Conservation (phyloP, 2,113 vertebrate genomes). For the human (Homo sapiens) region GRCh38 chr5:9683501-9684000, state of each 20-base stretch:
- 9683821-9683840: not conserved
- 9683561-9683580: not conserved
- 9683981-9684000: not conserved
- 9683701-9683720: not conserved
- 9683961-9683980: not conserved
- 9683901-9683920: not conserved
- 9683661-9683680: not conserved
- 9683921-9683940: not conserved
- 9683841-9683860: not conserved
- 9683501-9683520: not conserved
- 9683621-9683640: conserved; percentile 43
- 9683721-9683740: not conserved
- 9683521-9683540: not conserved
- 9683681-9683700: not conserved
- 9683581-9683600: not conserved
- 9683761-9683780: no score
- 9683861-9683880: not conserved
- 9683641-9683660: not conserved
- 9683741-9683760: not conserved
- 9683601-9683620: not conserved
- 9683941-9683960: not conserved
- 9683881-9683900: no score
- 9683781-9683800: fast-evolving
- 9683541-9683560: not conserved
- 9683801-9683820: not conserved